phyloP scores from a whole-genome alignment of 2,888 invertebrate species.

The Liopterus haemorrhoidalis region DNA sequence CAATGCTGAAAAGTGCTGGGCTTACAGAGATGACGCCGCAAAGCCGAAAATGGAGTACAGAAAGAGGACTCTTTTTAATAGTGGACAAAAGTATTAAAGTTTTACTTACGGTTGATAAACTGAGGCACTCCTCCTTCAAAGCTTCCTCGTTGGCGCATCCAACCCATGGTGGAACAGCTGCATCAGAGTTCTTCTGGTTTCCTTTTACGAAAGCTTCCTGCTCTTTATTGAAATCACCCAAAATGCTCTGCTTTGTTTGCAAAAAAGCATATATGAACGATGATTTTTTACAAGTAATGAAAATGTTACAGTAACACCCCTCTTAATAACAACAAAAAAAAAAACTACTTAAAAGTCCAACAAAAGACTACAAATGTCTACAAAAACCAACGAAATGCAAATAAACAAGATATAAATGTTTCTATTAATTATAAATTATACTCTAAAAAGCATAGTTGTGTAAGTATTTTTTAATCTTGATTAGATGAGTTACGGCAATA shows the following conservation, averaged over 20 bases:
- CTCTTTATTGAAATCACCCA: slow-evolving; percentile 95
- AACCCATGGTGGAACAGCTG: slow-evolving; percentile 86
- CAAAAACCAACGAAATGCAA: slow-evolving; percentile 19
- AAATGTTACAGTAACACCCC: slow-evolving; percentile 1
- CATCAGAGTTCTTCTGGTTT: slow-evolving; percentile 64
- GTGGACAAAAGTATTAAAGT: too few species aligned
- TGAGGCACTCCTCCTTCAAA: slow-evolving; percentile 91
- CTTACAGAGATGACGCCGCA: too few species aligned
- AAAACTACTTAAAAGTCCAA: slow-evolving; percentile 5
- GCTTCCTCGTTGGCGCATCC: slow-evolving; percentile 92
- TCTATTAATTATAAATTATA: too few species aligned
- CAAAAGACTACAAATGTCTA: too few species aligned
- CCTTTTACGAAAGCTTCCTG: slow-evolving; percentile 93
- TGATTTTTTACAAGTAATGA: slow-evolving; percentile 3
- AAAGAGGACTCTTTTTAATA: too few species aligned
- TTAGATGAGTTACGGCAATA: too few species aligned
- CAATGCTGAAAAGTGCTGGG: too few species aligned
- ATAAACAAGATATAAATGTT: slow-evolving; percentile 27
- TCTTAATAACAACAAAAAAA: slow-evolving; percentile 4
- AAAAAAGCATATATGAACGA: slow-evolving; percentile 6
- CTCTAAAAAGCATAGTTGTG: too few species aligned
- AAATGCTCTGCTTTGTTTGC: slow-evolving; percentile 66
- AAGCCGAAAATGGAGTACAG: too few species aligned
- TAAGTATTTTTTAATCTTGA: too few species aligned
- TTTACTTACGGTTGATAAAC: slow-evolving; percentile 80